Conservation (phyloP, 2,113 vertebrate genomes). For the Aplodontia rufa region DNA sequence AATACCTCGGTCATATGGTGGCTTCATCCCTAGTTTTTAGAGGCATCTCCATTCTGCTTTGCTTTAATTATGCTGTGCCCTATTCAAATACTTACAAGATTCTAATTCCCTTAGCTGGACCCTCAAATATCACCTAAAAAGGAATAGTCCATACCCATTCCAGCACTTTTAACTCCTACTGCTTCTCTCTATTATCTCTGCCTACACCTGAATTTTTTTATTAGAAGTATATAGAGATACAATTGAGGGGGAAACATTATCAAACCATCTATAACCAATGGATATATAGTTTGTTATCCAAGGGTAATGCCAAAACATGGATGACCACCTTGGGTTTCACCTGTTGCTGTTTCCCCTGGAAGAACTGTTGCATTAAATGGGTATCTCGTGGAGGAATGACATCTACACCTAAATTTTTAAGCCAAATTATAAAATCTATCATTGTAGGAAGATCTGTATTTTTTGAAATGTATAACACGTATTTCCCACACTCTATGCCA, state of each 20-base stretch:
- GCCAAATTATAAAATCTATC: neutral
- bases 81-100: constrained; percentile 2
- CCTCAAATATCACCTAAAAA: constrained; percentile 40
- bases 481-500: neutral
- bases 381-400: no score
- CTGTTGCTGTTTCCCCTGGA: no score
- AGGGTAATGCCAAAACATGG: no score
- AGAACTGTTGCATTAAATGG: no score
- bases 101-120: constrained; percentile 45
- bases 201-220: neutral
- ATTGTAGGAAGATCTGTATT: neutral
- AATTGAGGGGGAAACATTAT: no score
- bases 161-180: neutral
- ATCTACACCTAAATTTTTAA: neutral
- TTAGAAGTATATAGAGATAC: no score
- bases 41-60: constrained; percentile 23
- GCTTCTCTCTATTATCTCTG: neutral
- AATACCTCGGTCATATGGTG: no score
- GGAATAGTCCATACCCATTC: neutral
- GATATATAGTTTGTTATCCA: no score
- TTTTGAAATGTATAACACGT: neutral
- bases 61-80: neutral
- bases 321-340: no score
- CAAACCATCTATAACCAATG: no score
- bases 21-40: no score